Evolutionary conservation across 2,797 vertebrate species (phyloP).

Genomic region (Etheostoma perlongum): DNA sequence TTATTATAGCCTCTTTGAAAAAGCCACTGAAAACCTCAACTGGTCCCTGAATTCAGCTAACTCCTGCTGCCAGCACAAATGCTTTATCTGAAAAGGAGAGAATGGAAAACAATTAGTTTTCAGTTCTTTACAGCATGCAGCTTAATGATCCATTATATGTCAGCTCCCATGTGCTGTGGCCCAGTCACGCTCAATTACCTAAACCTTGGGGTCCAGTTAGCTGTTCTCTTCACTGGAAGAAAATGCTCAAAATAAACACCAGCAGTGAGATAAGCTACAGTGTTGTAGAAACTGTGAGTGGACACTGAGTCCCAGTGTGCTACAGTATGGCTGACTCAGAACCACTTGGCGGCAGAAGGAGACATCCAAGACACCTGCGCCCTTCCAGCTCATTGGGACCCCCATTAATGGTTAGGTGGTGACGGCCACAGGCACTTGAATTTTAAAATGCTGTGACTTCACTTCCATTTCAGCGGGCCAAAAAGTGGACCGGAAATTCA

Average conservation of each 20-base stretch:
- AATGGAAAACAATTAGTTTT: conserved; percentile 39
- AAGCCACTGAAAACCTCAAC: conserved; percentile 10
- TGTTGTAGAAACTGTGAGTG: conserved; percentile 20
- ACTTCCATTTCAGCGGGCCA: not conserved
- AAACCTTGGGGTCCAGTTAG: conserved; percentile 34
- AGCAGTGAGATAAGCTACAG: conserved; percentile 31
- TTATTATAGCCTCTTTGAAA: conserved; percentile 26
- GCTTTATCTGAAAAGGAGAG: conserved; percentile 21
- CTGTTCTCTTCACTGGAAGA: conserved; percentile 32
- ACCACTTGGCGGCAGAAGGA: conserved; percentile 1
- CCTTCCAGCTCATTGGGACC: conserved; percentile 42
- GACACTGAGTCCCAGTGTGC: conserved; percentile 18
- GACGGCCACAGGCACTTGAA: conserved; percentile 26
- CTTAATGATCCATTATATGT: conserved; percentile 51
- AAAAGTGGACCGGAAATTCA: conserved; percentile 25
- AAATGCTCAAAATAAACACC: conserved; percentile 37
- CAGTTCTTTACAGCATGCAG: conserved; percentile 11
- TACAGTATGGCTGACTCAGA: conserved; percentile 6
- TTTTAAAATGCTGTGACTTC: conserved; percentile 18
- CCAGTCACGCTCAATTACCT: conserved; percentile 32
- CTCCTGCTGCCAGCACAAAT: conserved; percentile 1
- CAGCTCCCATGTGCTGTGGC: conserved; percentile 20
- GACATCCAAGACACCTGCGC: conserved; percentile 42
- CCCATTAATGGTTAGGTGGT: not conserved
- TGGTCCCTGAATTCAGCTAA: not conserved